phyloP scores from a whole-genome alignment of 2,797 vertebrate species.

The Poecilia gillii region DNA sequence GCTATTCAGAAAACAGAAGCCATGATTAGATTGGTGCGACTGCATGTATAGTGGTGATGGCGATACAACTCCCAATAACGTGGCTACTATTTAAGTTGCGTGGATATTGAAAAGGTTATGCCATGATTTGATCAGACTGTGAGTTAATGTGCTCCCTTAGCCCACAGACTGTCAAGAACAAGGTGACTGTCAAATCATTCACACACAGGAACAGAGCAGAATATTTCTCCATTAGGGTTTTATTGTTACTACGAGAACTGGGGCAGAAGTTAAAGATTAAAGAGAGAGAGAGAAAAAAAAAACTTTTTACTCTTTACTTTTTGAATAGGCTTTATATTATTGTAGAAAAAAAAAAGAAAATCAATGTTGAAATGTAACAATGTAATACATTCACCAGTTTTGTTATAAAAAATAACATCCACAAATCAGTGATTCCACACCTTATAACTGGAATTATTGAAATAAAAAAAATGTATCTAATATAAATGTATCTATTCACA shows the following conservation, averaged over 20 bases:
- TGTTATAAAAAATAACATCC: not conserved
- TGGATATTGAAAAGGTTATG: conserved; percentile 26
- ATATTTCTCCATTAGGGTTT: conserved; percentile 33
- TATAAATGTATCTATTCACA: not conserved
- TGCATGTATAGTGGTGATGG: conserved; percentile 15
- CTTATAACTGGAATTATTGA: not conserved
- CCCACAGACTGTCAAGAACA: conserved; percentile 40
- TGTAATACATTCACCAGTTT: not conserved
- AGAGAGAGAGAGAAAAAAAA: conserved; percentile 35
- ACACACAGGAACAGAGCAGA: conserved; percentile 42
- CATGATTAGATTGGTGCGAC: conserved; percentile 20
- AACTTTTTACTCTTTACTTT: conserved; percentile 20
- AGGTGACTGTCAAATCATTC: conserved; percentile 42
- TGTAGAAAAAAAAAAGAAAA: not conserved
- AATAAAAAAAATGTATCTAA: not conserved
- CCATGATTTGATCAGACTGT: conserved; percentile 45
- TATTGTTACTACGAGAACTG: conserved; percentile 34
- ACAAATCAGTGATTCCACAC: not conserved
- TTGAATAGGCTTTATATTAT: not conserved
- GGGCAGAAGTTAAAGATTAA: conserved; percentile 46
- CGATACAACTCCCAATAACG: conserved; percentile 1
- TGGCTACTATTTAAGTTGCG: conserved; percentile 27
- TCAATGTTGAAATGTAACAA: not conserved
- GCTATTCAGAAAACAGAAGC: conserved; percentile 49
- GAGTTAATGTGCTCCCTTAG: conserved; percentile 19